These are phyloP conservation scores for Epizoanthus scotinus DNA, from an alignment of 92 coral and sea anemone genomes.

Conservation along the genomic window DNA sequence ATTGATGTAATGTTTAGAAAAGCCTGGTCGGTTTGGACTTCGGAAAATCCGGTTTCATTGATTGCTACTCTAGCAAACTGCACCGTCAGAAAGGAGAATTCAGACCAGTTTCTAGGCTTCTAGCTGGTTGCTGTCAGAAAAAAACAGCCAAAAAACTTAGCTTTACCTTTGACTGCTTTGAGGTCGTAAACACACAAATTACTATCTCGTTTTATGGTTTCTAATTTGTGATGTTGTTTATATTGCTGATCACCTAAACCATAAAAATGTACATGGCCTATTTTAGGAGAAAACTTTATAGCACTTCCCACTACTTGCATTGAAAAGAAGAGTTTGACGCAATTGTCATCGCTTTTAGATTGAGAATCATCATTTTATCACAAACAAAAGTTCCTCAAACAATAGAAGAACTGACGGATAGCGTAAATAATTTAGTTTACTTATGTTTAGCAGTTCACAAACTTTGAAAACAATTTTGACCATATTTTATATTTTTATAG, in stretches of 20 bases:
- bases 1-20: slow-evolving; percentile 37
- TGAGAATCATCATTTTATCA: neutral
- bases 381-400: neutral
- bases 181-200: neutral
- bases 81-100: neutral
- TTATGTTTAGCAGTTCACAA: slow-evolving; percentile 5
- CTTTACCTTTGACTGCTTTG: neutral
- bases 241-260: neutral
- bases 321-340: neutral
- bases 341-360: neutral
- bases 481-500: neutral
- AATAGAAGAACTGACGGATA: neutral
- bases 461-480: slow-evolving; percentile 13
- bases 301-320: neutral
- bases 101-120: too few species aligned
- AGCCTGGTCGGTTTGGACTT: slow-evolving; percentile 16
- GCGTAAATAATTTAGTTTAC: slow-evolving; percentile 31
- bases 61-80: neutral
- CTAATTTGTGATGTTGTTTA: neutral
- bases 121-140: neutral
- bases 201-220: slow-evolving; percentile 2
- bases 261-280: neutral
- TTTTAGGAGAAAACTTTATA: neutral
- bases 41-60: neutral
- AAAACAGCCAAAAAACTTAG: neutral